A percentile compares a stretch with the other conserved stretches of the same genome.
phyloP scores from a whole-genome alignment of 2,888 invertebrate species.

The Stenodema calcarata region DNA sequence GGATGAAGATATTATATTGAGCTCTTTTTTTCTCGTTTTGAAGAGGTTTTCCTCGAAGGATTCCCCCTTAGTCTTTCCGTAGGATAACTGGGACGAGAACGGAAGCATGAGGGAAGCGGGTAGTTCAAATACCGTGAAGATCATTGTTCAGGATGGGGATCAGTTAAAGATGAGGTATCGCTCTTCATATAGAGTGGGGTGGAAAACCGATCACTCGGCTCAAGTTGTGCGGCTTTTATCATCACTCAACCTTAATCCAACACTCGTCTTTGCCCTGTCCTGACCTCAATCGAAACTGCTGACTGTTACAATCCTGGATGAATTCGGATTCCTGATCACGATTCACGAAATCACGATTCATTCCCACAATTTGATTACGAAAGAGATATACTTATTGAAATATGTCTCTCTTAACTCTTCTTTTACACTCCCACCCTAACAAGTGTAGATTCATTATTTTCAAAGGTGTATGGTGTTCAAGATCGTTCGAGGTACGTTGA shows the following conservation, averaged over 20 bases:
- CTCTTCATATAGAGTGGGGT: not conserved
- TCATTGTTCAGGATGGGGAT: not conserved
- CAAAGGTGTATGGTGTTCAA: too few relatives aligned
- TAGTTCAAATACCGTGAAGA: not conserved
- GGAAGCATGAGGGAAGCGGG: not conserved
- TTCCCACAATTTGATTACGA: too few relatives aligned
- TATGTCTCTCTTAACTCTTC: too few relatives aligned
- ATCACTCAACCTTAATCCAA: not conserved
- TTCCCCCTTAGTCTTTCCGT: not conserved
- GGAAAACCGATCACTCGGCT: not conserved
- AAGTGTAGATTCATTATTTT: too few relatives aligned
- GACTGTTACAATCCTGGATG: not conserved
- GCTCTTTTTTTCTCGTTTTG: not conserved
- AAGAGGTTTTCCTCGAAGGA: not conserved
- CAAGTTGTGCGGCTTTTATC: not conserved
- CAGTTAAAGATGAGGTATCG: not conserved
- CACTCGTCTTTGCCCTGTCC: not conserved
- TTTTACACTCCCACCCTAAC: too few relatives aligned
- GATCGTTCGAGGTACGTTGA: too few relatives aligned
- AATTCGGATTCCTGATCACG: too few relatives aligned
- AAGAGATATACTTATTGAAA: too few relatives aligned
- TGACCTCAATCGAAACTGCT: not conserved
- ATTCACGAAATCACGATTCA: too few relatives aligned
- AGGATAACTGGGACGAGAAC: too few relatives aligned
- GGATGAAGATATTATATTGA: slow-evolving; percentile 20